Evolutionary conservation across 2,888 invertebrate genomes (phyloP).

Genomic region (Agrotis segetum): DNA sequence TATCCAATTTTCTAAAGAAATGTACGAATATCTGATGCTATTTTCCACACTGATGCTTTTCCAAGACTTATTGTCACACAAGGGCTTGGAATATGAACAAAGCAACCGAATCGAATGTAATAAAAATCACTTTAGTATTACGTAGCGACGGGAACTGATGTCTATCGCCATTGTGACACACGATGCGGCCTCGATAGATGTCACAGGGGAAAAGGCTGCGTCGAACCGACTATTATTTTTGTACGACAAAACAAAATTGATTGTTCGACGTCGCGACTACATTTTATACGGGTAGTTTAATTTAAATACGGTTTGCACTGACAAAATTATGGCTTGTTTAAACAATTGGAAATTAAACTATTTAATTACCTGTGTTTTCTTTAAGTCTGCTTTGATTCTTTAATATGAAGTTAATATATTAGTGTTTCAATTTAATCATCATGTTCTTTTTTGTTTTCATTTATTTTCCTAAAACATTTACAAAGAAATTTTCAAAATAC

Average conservation of each 20-base stretch:
- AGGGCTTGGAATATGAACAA: conserved; percentile 85
- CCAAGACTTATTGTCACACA: conserved; percentile 79
- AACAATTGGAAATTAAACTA: conserved; percentile 29
- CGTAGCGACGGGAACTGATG: conserved; percentile 88
- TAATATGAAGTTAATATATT: too few relatives aligned
- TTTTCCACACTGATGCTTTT: conserved; percentile 77
- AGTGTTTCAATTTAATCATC: too few relatives aligned
- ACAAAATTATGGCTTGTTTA: conserved; percentile 27
- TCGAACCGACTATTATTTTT: conserved; percentile 87
- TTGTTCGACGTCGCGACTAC: conserved; percentile 73
- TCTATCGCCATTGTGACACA: conserved; percentile 88
- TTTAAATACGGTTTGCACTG: conserved; percentile 63
- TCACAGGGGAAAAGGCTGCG: conserved; percentile 85
- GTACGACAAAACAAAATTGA: conserved; percentile 87
- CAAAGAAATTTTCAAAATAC: too few relatives aligned
- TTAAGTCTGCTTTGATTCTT: background rate
- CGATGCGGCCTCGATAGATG: conserved; percentile 86
- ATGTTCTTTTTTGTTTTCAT: too few relatives aligned
- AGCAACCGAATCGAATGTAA: conserved; percentile 89
- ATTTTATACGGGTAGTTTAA: conserved; percentile 68
- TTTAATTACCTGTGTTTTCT: background rate
- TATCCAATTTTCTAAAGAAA: conserved; percentile 69
- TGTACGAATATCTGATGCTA: conserved; percentile 75
- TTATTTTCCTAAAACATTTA: too few relatives aligned
- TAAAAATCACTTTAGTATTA: conserved; percentile 90